These are phyloP conservation scores for Beaufortia kweichowensis DNA, from an alignment of 2,113 vertebrate species.

Conservation along the genomic window DNA sequence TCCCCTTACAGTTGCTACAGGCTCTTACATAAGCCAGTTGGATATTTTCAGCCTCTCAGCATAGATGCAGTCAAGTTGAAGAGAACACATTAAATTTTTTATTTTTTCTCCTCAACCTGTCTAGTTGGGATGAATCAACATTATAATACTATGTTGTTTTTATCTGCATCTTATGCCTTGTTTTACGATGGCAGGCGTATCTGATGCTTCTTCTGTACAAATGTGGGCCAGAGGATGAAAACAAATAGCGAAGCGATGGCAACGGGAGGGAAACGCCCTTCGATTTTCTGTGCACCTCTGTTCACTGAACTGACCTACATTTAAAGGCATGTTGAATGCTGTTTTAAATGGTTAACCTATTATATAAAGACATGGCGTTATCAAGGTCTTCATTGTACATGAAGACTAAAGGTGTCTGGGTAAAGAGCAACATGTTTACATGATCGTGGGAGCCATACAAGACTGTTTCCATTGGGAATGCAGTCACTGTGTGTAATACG, in stretches of 20 bases:
- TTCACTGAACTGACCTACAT: slow-evolving; percentile 18
- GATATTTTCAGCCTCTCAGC: slow-evolving; percentile 49
- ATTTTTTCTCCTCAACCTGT: slow-evolving; percentile 44
- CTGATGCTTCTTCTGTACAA: neutral
- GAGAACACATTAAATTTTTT: slow-evolving; percentile 54
- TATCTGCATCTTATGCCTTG: slow-evolving; percentile 28
- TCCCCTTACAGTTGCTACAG: slow-evolving; percentile 49
- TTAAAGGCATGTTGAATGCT: neutral
- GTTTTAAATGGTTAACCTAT: neutral
- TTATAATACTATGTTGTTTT: slow-evolving; percentile 45
- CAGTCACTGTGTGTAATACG: neutral
- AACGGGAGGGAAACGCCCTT: neutral
- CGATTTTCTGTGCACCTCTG: neutral
- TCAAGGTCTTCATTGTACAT: neutral
- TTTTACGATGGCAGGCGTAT: slow-evolving; percentile 12
- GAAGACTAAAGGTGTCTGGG: neutral
- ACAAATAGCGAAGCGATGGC: neutral
- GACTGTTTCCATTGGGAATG: slow-evolving; percentile 1
- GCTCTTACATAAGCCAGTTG: slow-evolving; percentile 58
- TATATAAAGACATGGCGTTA: neutral
- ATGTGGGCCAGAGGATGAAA: neutral
- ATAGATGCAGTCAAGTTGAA: slow-evolving; percentile 49
- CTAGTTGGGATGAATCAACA: slow-evolving; percentile 48
- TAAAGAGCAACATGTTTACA: slow-evolving; percentile 1
- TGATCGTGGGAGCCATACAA: neutral